A percentile compares a stretch with the other conserved stretches of the same genome.
phyloP scores from a whole-genome alignment of 92 coral and sea anemone species.

The Epizoanthus fatuus region DNA sequence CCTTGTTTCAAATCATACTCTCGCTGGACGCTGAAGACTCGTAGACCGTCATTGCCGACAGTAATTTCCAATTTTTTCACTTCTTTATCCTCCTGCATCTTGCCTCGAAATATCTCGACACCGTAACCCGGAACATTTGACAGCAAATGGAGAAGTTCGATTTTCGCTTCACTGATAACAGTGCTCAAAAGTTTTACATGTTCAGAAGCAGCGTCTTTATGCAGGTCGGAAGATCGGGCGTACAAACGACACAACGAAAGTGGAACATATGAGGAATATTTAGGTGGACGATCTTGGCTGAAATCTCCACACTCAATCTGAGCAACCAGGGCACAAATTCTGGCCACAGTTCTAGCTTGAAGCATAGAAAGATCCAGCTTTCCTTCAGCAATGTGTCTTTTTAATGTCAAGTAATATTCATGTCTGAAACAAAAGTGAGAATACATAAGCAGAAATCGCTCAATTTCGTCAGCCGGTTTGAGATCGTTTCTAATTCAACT shows the following conservation, averaged over 20 bases:
- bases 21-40: constrained; percentile 86
- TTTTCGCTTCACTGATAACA: constrained; percentile 79
- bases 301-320: constrained; percentile 94
- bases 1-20: constrained; percentile 92
- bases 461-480: background rate
- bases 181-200: constrained; percentile 84
- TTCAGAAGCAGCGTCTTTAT: constrained; percentile 92
- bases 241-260: constrained; percentile 77
- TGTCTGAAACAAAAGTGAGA: constrained; percentile 72
- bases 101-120: constrained; percentile 91
- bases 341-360: constrained; percentile 91
- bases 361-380: constrained; percentile 89
- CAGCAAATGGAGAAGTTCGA: constrained; percentile 85
- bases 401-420: constrained; percentile 92
- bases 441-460: background rate
- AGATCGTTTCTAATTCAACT: background rate
- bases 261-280: constrained; percentile 87
- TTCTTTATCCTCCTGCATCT: constrained; percentile 80
- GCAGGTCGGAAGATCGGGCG: constrained; percentile 90
- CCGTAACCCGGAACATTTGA: constrained; percentile 94
- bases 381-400: constrained; percentile 83
- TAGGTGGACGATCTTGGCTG: constrained; percentile 86
- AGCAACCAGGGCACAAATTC: constrained; percentile 90
- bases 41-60: constrained; percentile 93
- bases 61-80: constrained; percentile 89